Conservation (phyloP, 2,797 vertebrate genomes). For the Gymnoscopelus braueri region DNA sequence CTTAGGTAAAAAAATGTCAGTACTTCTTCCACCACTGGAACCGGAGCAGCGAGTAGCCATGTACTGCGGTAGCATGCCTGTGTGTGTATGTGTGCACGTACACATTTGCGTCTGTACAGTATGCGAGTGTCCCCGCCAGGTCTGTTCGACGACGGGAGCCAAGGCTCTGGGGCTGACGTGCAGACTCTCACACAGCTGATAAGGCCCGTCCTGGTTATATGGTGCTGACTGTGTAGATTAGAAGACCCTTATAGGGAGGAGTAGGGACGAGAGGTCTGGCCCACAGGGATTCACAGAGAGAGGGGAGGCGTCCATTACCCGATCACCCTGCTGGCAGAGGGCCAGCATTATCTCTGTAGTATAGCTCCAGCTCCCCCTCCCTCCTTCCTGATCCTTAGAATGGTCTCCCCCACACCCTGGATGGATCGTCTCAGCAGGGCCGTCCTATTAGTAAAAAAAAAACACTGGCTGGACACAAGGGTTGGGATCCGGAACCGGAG, state of each 20-base stretch:
- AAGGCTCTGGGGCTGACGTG: conserved; percentile 44
- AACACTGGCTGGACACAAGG: not conserved
- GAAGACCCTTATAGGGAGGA: conserved; percentile 48
- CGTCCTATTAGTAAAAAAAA: not conserved
- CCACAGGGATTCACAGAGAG: conserved; percentile 8
- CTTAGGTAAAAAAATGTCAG: not conserved
- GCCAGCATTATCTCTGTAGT: conserved; percentile 44
- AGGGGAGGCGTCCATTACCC: conserved; percentile 9
- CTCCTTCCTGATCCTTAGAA: not conserved
- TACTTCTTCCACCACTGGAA: too few species aligned
- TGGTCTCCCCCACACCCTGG: not conserved
- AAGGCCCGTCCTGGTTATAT: conserved; percentile 43
- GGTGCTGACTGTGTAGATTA: conserved; percentile 61
- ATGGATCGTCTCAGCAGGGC: not conserved
- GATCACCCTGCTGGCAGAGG: conserved; percentile 31
- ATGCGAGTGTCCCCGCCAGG: conserved; percentile 16
- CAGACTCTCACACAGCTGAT: conserved; percentile 57
- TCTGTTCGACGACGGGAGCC: conserved; percentile 43
- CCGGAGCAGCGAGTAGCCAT: too few species aligned
- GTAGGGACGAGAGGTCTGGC: conserved; percentile 46
- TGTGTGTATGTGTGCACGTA: not conserved
- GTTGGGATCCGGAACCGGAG: too few species aligned
- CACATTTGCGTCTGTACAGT: conserved; percentile 16
- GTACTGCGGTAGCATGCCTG: not conserved
- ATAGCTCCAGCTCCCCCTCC: conserved; percentile 28